These are phyloP conservation scores for Papio anubis DNA, from an alignment of 2,113 vertebrate genomes.

Conservation along the genomic window DNA sequence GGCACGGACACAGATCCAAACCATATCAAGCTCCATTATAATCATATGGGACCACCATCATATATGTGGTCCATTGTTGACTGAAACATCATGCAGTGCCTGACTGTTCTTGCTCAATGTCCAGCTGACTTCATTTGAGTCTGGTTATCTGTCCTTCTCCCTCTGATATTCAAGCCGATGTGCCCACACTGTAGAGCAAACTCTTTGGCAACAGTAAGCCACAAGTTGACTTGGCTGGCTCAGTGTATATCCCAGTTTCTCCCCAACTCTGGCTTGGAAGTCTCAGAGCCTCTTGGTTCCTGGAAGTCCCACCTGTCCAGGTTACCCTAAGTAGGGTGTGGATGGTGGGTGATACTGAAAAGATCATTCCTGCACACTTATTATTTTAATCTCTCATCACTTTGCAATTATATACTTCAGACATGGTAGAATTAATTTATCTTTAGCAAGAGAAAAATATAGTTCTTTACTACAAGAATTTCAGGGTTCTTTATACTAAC, in stretches of 20 bases:
- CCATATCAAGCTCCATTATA: background rate
- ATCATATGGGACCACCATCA: background rate
- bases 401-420: background rate
- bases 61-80: background rate
- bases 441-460: background rate
- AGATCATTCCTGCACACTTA: background rate
- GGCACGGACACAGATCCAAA: too few relatives aligned
- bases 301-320: background rate
- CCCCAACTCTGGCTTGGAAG: background rate
- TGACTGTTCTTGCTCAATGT: background rate
- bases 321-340: background rate
- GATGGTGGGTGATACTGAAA: background rate
- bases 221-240: background rate
- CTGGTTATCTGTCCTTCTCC: too few relatives aligned
- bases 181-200: background rate
- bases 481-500: background rate
- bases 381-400: background rate
- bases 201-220: background rate
- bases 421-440: background rate
- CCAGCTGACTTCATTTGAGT: background rate
- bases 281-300: background rate
- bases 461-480: background rate
- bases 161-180: background rate
- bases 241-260: background rate
- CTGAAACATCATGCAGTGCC: background rate